Evolutionary conservation across 2,113 vertebrate species (phyloP), one percentile per base, ranked within the genome.

Genomic region (Acrocephalus kingi): DNA sequence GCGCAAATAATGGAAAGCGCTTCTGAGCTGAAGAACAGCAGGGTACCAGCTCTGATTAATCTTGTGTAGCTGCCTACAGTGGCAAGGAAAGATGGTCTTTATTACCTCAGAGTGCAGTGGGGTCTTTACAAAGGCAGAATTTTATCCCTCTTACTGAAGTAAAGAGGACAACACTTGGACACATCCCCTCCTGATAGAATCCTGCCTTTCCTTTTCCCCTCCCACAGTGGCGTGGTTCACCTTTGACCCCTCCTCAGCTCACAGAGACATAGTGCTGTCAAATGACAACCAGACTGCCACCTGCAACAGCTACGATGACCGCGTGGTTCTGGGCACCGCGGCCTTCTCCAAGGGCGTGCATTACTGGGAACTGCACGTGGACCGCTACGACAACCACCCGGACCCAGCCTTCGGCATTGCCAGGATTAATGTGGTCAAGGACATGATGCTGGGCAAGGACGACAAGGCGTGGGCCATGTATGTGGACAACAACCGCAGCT

Each of bases 391-490:
- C 97, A 99, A 99, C 98, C 99, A 99, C 81, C 99, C 99, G 0
- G 99, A 99, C 93, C 99, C 99, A 0, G 99, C 99, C 28, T 99
- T 99, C 2, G 99, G 99, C 11, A 98, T 99, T 78, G 99, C 99
- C 35, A 97, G 99, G 95, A 99, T 99, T 93, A 99, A 99, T 6
- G 99, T 99, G 5, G 97, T 98, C 95, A 99, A 99, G 85, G 99
- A 99, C 97, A 99, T 99, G 98, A 99, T 99, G 99, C 97, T 99
- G 64, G 99, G 99, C 68, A 99, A 99, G 93, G 99, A 99, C 0
- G 99, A 99, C 96, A 99, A 99, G 91, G 99, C 99, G 0, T 99
- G 99, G 99, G 99, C 99, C 95, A 99, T 99, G 99, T 99, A 99
- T 0, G 99, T 99, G 97, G 99, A 99, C 98, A 99, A 99, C 98